Evolutionary conservation across 30 jellyfish, hydroid and myxozoan genomes (phyloP).

Genomic region (Turritopsis rubra): DNA sequence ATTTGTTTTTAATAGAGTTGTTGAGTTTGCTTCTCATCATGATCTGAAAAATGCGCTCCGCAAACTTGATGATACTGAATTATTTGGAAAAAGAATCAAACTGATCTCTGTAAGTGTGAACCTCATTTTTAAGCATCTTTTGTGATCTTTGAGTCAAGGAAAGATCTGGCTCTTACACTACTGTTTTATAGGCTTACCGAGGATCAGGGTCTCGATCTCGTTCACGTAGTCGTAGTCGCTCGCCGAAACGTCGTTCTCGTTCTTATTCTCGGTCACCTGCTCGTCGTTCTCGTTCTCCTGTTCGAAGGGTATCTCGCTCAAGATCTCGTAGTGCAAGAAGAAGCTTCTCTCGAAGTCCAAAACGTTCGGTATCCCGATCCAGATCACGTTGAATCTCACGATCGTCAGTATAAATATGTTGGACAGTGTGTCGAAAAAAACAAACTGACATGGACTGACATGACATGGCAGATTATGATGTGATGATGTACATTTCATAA

Average conservation of each 20-base stretch:
- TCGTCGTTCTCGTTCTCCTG: constrained; percentile 23
- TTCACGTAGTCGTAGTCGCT: constrained; percentile 45
- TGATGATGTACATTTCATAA: neutral
- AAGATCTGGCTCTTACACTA: neutral
- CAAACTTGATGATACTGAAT: constrained; percentile 41
- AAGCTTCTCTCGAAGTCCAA: constrained; percentile 34
- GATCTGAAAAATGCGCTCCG: constrained; percentile 43
- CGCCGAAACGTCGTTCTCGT: constrained; percentile 26
- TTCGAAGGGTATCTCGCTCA: constrained; percentile 26
- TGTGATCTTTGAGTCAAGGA: too few species aligned
- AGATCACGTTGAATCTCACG: constrained; percentile 13
- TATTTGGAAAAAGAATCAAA: constrained; percentile 42
- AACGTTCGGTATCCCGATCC: constrained; percentile 33
- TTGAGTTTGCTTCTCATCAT: constrained; percentile 36
- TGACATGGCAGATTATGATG: too few species aligned
- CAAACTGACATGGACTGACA: too few species aligned
- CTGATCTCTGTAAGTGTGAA: constrained; percentile 41
- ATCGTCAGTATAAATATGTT: too few species aligned
- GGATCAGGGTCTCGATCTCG: constrained; percentile 40
- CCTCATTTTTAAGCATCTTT: neutral
- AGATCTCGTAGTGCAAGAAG: constrained; percentile 47
- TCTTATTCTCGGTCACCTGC: constrained; percentile 31
- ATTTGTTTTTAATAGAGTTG: constrained; percentile 34
- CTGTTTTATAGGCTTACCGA: constrained; percentile 16
- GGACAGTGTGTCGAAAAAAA: too few species aligned